These are phyloP conservation scores for Pelusios castaneus DNA, from an alignment of 2,113 vertebrate species.

Conservation along the genomic window DNA sequence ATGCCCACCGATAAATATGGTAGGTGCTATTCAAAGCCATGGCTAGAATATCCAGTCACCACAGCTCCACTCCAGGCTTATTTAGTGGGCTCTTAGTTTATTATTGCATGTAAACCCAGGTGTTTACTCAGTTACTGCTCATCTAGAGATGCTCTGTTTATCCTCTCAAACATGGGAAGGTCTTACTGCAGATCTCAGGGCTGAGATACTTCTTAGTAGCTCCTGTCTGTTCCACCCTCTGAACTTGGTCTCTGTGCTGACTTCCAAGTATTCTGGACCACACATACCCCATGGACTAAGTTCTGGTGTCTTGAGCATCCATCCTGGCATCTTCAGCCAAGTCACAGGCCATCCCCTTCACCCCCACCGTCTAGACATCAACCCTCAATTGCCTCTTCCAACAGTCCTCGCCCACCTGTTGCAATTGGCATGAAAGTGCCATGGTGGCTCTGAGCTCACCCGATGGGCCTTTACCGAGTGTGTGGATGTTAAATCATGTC, in stretches of 20 bases:
- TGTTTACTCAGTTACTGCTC: background rate
- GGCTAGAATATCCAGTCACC: background rate
- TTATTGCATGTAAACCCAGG: background rate
- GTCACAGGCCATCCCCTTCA: background rate
- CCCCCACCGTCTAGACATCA: background rate
- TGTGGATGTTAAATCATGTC: too few relatives aligned
- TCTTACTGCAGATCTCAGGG: background rate
- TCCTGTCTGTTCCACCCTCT: background rate
- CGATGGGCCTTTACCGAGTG: background rate
- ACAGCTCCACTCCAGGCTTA: background rate
- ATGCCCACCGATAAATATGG: background rate
- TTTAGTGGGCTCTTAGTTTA: background rate
- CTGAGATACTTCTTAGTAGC: background rate
- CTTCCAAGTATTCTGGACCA: background rate
- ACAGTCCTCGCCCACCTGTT: background rate
- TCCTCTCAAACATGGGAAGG: background rate
- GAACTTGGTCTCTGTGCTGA: background rate
- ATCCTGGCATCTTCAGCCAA: background rate
- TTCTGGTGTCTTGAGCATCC: background rate
- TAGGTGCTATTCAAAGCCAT: background rate
- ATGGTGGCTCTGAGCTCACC: too few relatives aligned
- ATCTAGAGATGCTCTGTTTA: background rate
- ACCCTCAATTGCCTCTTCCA: background rate
- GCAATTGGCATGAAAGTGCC: background rate
- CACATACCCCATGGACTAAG: background rate